phyloP scores from a whole-genome alignment of 2,888 invertebrate species.

The Adineta ricciae region DNA sequence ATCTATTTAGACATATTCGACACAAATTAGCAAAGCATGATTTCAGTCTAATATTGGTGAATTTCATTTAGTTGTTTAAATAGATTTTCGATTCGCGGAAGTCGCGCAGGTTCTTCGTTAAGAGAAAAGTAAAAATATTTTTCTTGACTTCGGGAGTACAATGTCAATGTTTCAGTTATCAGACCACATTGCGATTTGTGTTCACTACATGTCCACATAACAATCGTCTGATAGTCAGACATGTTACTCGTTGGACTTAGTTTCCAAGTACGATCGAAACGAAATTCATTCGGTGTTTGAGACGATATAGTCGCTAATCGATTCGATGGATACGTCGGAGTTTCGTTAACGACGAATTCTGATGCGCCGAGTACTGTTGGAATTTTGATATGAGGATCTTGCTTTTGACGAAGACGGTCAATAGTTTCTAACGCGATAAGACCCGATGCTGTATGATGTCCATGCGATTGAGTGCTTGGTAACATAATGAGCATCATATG shows the following conservation, averaged over 20 bases:
- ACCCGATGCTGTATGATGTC: constrained; percentile 1
- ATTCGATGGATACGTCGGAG: neutral
- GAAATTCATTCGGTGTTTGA: neutral
- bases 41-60: neutral
- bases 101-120: neutral
- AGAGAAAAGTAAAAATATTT: constrained; percentile 16
- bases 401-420: neutral
- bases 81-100: neutral
- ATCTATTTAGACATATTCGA: neutral
- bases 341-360: neutral
- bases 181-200: neutral
- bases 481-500: neutral
- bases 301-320: neutral
- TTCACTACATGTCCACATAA: neutral
- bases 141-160: neutral
- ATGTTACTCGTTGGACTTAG: neutral
- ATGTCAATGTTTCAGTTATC: neutral
- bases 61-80: neutral
- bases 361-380: neutral
- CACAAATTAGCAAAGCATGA: neutral
- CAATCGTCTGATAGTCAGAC: neutral
- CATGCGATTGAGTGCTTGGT: constrained; percentile 10
- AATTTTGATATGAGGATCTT: neutral
- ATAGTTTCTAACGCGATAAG: neutral
- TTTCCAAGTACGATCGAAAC: neutral